Evolutionary conservation across 30 jellyfish, hydroid and myxozoan species (phyloP).

Genomic region (Aurelia aurita): DNA sequence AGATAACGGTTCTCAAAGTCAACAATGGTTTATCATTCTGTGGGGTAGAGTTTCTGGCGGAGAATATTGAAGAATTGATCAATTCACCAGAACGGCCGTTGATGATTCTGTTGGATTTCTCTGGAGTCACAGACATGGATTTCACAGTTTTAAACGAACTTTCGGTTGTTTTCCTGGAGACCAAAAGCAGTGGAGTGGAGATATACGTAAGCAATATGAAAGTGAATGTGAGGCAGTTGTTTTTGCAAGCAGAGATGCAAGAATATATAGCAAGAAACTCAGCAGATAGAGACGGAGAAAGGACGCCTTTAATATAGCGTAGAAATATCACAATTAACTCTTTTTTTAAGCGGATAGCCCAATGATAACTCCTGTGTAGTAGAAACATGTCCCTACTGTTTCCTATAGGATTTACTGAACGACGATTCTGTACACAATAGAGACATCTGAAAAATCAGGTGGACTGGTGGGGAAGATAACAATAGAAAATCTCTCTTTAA

Average conservation of each 20-base stretch:
- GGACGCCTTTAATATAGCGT: conserved; percentile 31
- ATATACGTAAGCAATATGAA: conserved; percentile 41
- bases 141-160: conserved; percentile 70
- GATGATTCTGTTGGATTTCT: conserved; percentile 67
- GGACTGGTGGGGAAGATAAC: too few species aligned
- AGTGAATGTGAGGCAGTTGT: conserved; percentile 42
- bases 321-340: too few species aligned
- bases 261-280: conserved; percentile 57
- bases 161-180: conserved; percentile 46
- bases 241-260: conserved; percentile 63
- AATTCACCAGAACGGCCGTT: conserved; percentile 49
- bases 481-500: too few species aligned
- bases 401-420: too few species aligned
- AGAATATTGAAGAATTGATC: conserved; percentile 54
- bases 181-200: conserved; percentile 43
- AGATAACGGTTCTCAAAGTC: conserved; percentile 52
- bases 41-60: conserved; percentile 69
- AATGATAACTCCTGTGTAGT: too few species aligned
- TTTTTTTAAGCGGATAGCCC: too few species aligned
- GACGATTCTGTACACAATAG: too few species aligned
- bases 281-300: conserved; percentile 24
- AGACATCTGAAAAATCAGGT: too few species aligned
- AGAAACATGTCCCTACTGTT: too few species aligned
- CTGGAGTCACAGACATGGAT: conserved; percentile 78
- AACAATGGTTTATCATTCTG: conserved; percentile 70